Base-by-base conservation (phyloP, 2,888 invertebrate genomes). In the Amphipoea oculea region DNA sequence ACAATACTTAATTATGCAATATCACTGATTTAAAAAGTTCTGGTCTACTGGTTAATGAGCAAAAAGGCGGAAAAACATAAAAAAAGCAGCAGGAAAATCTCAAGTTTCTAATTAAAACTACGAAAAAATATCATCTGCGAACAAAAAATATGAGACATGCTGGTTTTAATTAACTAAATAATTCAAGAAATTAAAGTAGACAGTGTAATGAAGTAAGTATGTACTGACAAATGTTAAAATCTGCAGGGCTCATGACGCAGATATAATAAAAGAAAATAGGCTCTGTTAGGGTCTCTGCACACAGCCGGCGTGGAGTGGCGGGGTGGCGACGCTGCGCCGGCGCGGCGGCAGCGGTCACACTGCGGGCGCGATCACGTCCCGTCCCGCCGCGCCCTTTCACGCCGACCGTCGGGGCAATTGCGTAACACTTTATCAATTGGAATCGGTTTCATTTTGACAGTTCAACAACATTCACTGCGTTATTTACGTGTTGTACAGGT, bases 151-250 rank as follows among this genome's bases (percentile, higher is more conserved):
- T 1, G 12, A 51, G 14, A n/a, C 20, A 45, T 51, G 14, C 29
- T 79, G 48, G 20, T n/a, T 63, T 77, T 69, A 82, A 78, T 78
- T 67, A 54, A 54, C 23, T n/a, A 75, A 1, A 1, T 81, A 54
- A 74, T 63, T 71, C 40, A 48, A 45, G 6, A 65, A 70, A 76
- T 57, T 48, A 14, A 23, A 57, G 12, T 14, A 51, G 45, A 75
- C 6, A 51, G 11, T 57, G 23, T 40, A 40, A 73, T 40, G n/a
- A 66, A 73, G 57, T 70, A 68, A 65, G 45, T 73, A 6, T 62
- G 4, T 29, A 69, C 42, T 65, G 48, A 48, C 42, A n/a, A n/a
- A 48, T 23, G n/a, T 69, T 70, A 17, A 73, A 60, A 67, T n/a
- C 54, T 45, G 11, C 20, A n/a, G 60, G 36, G 14, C 14, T 3